phyloP scores from a whole-genome alignment of 2,888 invertebrate species.

The Chorisops tibialis region DNA sequence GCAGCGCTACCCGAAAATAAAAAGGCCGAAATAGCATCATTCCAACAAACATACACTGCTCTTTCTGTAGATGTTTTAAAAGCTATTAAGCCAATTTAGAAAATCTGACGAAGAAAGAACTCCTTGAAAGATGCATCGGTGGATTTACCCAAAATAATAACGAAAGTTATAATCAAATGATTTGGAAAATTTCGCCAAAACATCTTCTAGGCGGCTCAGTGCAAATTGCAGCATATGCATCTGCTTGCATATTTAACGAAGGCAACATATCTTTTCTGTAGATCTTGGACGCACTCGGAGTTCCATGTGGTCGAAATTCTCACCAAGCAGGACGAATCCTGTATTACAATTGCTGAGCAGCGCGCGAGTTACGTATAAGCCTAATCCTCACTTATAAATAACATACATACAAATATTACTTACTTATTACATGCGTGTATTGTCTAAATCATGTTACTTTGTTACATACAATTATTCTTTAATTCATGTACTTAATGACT shows the following conservation, averaged over 20 bases:
- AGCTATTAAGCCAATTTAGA: slow-evolving; percentile 39
- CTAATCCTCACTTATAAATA: no score
- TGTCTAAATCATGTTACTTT: no score
- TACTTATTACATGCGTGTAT: no score
- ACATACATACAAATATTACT: no score
- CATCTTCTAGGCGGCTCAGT: slow-evolving; percentile 31
- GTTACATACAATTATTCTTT: no score
- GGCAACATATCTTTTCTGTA: slow-evolving; percentile 33
- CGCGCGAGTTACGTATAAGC: no score
- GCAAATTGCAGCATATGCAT: slow-evolving; percentile 35
- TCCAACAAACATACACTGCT: slow-evolving; percentile 35
- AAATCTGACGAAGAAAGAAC: slow-evolving; percentile 40
- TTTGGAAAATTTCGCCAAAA: slow-evolving; percentile 41
- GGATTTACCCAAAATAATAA: slow-evolving; percentile 43
- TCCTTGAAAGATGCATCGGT: slow-evolving; percentile 40
- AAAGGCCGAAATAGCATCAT: slow-evolving; percentile 20
- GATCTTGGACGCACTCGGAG: no score
- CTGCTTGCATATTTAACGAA: slow-evolving; percentile 39
- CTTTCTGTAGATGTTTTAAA: slow-evolving; percentile 36
- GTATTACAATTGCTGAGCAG: no score
- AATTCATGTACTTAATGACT: no score
- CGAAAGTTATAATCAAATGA: slow-evolving; percentile 41
- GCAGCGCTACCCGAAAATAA: slow-evolving; percentile 22
- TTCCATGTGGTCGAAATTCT: no score
- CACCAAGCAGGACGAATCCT: no score